Conservation (phyloP, 2,113 vertebrate genomes). For the Tragulus kanchil region DNA sequence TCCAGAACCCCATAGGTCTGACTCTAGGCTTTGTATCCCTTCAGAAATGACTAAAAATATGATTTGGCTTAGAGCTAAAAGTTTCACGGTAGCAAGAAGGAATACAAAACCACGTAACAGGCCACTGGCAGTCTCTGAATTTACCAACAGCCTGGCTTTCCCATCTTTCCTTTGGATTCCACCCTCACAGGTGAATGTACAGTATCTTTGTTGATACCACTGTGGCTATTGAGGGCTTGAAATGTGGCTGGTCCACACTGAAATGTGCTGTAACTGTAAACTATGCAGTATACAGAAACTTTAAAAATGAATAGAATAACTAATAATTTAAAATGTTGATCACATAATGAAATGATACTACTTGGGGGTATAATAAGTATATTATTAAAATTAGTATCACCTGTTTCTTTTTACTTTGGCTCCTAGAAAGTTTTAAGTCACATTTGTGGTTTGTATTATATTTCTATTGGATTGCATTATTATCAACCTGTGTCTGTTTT, state of each 20-base stretch:
- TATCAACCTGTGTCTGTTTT: neutral
- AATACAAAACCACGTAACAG: neutral
- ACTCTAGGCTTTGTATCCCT: neutral
- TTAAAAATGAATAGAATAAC: slow-evolving; percentile 1
- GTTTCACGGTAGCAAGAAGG: neutral
- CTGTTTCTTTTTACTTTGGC: neutral
- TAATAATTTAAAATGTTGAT: neutral
- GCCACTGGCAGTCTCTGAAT: neutral
- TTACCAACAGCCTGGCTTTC: neutral
- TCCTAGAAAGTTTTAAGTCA: slow-evolving; percentile 39
- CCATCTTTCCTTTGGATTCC: neutral
- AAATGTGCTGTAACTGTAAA: neutral
- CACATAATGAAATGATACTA: slow-evolving; percentile 22
- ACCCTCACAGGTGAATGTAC: neutral
- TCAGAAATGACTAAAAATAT: neutral
- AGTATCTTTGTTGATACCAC: neutral
- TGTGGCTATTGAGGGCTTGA: neutral
- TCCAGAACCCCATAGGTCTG: neutral
- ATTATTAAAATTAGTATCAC: slow-evolving; percentile 15
- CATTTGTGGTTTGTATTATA: neutral
- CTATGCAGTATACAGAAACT: neutral
- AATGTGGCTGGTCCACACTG: neutral
- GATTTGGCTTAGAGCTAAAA: neutral
- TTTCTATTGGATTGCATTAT: neutral
- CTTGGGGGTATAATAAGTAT: neutral